A percentile compares a stretch with the other conserved stretches of the same genome.
These are phyloP conservation scores for Pyrocoelia pectoralis DNA, from an alignment of 2,888 invertebrate species.

Conservation along the genomic window DNA sequence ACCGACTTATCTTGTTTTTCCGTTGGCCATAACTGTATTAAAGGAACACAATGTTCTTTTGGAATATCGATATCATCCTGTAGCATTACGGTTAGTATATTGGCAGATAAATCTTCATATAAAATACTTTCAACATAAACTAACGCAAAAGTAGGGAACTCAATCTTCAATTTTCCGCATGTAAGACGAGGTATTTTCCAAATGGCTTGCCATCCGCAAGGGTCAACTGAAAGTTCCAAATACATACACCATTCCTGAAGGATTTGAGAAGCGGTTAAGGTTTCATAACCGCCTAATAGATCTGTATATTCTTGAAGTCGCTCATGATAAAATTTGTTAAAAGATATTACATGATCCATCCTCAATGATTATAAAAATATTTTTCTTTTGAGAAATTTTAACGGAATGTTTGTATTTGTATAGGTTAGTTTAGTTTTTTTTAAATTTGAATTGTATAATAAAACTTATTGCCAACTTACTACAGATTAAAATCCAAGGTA, in stretches of 20 bases:
- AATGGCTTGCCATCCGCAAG: constrained; percentile 73
- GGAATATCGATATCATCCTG: constrained; percentile 71
- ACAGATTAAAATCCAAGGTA: too few species aligned
- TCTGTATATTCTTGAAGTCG: constrained; percentile 64
- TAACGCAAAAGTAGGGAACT: constrained; percentile 51
- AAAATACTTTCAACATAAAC: constrained; percentile 58
- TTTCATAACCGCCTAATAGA: constrained; percentile 59
- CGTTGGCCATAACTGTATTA: constrained; percentile 72
- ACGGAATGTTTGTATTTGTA: too few species aligned
- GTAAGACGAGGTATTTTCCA: constrained; percentile 73
- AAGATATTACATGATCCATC: constrained; percentile 66
- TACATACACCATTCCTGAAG: constrained; percentile 65
- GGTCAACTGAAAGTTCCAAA: constrained; percentile 68
- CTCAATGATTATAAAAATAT: neutral
- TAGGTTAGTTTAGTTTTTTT: too few species aligned
- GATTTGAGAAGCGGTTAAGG: constrained; percentile 62
- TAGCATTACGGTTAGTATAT: constrained; percentile 69
- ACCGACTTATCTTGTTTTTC: constrained; percentile 65
- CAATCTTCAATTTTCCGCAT: constrained; percentile 69
- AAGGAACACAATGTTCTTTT: constrained; percentile 66
- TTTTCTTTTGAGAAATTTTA: too few species aligned
- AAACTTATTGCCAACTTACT: too few species aligned
- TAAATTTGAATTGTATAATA: too few species aligned
- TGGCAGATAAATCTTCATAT: constrained; percentile 64
- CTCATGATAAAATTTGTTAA: constrained; percentile 66